Evolutionary conservation across 2,888 invertebrate species (phyloP), one percentile per base, ranked within the genome.

Genomic region (Torymus tubicola): DNA sequence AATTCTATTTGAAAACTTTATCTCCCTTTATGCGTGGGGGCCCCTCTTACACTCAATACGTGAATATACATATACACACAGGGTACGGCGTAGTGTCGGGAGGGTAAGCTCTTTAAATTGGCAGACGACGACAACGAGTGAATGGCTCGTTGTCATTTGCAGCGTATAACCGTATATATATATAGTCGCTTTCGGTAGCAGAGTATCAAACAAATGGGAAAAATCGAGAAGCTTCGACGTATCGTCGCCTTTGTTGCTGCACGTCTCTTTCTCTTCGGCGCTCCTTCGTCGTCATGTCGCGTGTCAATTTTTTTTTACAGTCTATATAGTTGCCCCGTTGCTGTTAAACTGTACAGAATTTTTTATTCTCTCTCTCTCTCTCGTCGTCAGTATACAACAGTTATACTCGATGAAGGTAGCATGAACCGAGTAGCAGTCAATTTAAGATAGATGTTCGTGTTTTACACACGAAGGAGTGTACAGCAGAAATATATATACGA

Each of bases 91-190:
- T 52, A 14, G 1, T 18, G n/a, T n/a, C 64, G 16, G 16, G 53
- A 74, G 78, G 55, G 77, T 64, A 58, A 63, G 69, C 65, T 69
- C 69, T 69, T 74, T 74, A 78, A 81, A 81, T 78, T 73, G 70
- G 64, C 74, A 58, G 69, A 69, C 73, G 52, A 61, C 58, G 70
- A 64, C n/a, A n/a, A n/a, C n/a, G n/a, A n/a, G 73, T 64, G 69
- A 81, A 81, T 69, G 58, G 58, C 57, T 77, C 77, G 63, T 65
- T 78, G 78, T 81, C 70, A 72, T 63, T 67, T 53, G 61, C 76
- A 78, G 81, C 78, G 67, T 3, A 3, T 24, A 24, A 3, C 24
- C 24, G 24, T 3, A 3, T 24, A 3, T 24, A 24, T 24, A 24
- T 24, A 24, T n/a, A n/a, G 42, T 74, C 31, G 31, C 61, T 68